Evolutionary conservation across 2,113 vertebrate species (phyloP).

Genomic region (Typhlomys cinereus): DNA sequence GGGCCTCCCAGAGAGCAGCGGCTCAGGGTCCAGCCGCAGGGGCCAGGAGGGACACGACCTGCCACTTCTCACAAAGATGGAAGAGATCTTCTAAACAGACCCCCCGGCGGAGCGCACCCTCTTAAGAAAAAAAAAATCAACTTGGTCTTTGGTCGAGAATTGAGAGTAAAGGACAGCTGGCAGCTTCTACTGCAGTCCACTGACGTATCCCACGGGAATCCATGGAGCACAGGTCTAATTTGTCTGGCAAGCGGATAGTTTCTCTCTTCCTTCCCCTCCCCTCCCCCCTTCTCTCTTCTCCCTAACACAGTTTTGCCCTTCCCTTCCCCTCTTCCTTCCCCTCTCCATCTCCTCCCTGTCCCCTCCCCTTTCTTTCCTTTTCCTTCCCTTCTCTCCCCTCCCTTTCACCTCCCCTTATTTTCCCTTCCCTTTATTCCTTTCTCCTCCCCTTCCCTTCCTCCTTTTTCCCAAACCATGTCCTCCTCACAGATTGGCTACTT

Average conservation of each 20-base stretch:
- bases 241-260: too few relatives aligned
- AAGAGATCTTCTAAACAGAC: not conserved
- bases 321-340: too few relatives aligned
- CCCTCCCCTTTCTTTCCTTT: too few relatives aligned
- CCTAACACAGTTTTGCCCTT: too few relatives aligned
- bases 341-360: too few relatives aligned
- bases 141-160: not conserved
- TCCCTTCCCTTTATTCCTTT: too few relatives aligned
- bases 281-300: too few relatives aligned
- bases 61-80: not conserved
- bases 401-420: too few relatives aligned
- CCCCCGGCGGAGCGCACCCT: not conserved
- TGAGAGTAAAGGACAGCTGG: not conserved
- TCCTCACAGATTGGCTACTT: not conserved
- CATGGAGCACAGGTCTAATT: not conserved
- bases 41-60: not conserved
- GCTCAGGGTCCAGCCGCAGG: fast-evolving
- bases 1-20: not conserved
- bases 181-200: not conserved
- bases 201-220: not conserved
- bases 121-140: not conserved
- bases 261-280: too few relatives aligned
- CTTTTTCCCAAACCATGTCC: not conserved
- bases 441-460: too few relatives aligned
- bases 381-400: too few relatives aligned